Conservation (phyloP, 2,888 invertebrate species). For the Pollenia labialis region DNA sequence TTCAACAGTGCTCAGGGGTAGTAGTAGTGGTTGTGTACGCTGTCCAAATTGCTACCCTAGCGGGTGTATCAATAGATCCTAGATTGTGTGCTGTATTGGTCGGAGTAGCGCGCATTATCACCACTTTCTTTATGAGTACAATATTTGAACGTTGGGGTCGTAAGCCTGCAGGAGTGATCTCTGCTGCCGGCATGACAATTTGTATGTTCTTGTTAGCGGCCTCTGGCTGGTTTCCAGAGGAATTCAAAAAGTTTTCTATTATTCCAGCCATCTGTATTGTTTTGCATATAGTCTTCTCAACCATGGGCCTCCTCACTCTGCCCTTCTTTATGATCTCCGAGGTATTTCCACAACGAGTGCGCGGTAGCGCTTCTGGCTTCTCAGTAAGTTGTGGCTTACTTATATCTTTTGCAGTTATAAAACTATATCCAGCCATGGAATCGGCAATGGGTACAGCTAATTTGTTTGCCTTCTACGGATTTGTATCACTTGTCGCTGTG, state of each 20-base stretch:
- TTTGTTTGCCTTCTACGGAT: constrained; percentile 88
- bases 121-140: constrained; percentile 87
- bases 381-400: constrained; percentile 87
- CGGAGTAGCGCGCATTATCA: constrained; percentile 87
- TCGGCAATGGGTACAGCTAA: constrained; percentile 85
- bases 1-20: constrained; percentile 89
- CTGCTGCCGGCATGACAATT: constrained; percentile 87
- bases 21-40: constrained; percentile 90
- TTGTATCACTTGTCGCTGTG: constrained; percentile 87
- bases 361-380: constrained; percentile 89
- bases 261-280: constrained; percentile 81
- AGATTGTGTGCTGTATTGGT: constrained; percentile 88
- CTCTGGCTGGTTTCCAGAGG: constrained; percentile 83
- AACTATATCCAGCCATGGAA: constrained; percentile 88
- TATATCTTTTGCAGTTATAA: constrained; percentile 88
- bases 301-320: constrained; percentile 86
- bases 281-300: constrained; percentile 85
- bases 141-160: constrained; percentile 87
- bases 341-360: constrained; percentile 87
- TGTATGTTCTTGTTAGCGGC: constrained; percentile 86
- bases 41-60: constrained; percentile 87
- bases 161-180: constrained; percentile 87
- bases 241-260: constrained; percentile 77
- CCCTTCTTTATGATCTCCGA: constrained; percentile 92
- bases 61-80: constrained; percentile 87